phyloP scores from a whole-genome alignment of 2,113 vertebrate genomes.

The Columba livia region DNA sequence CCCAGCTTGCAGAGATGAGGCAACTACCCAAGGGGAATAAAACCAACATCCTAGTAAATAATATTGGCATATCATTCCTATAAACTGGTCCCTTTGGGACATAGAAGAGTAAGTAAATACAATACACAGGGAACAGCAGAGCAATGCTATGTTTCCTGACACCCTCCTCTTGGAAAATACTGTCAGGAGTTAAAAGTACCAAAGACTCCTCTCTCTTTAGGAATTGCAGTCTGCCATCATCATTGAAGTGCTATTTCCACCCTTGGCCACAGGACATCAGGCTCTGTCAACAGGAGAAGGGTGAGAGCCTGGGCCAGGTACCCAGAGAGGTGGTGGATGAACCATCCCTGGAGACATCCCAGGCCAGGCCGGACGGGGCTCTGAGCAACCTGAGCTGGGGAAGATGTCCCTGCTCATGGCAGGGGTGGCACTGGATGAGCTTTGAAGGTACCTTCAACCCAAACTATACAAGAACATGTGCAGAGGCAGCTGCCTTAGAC shows the following conservation, averaged over 20 bases:
- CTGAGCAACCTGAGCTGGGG: no score
- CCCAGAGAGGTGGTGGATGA: no score
- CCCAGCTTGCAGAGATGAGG: neutral
- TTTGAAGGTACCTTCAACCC: no score
- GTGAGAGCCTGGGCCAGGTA: no score
- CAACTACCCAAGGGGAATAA: neutral
- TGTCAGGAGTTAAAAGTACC: neutral
- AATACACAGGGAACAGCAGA: neutral
- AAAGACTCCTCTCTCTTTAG: no score
- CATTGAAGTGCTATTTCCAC: no score
- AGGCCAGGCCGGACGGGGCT: no score
- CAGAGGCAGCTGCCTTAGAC: neutral
- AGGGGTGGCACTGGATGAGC: no score
- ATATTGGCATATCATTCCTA: neutral
- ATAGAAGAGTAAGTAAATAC: neutral
- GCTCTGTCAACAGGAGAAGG: neutral
- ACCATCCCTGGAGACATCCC: no score
- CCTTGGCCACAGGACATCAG: neutral
- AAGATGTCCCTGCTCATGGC: no score
- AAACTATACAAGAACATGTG: neutral
- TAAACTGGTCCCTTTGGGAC: neutral
- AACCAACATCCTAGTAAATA: neutral
- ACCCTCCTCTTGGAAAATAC: neutral
- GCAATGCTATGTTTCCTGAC: neutral
- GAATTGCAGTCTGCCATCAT: neutral